A percentile compares a stretch with the other conserved stretches of the same genome.
These are phyloP conservation scores for Chelonus formosanus DNA, from an alignment of 2,888 invertebrate species.

Conservation along the genomic window DNA sequence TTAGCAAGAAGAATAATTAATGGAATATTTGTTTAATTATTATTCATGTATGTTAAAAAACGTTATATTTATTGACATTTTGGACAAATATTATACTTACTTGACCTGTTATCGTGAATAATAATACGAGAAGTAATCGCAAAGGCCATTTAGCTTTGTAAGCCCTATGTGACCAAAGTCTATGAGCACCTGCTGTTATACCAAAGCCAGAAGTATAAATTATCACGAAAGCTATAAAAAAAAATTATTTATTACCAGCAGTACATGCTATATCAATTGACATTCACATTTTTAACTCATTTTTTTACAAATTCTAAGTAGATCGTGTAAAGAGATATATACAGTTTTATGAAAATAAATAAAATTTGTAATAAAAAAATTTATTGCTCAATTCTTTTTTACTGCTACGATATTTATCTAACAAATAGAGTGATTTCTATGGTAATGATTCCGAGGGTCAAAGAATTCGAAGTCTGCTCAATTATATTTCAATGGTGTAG, in stretches of 20 bases:
- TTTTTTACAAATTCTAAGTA: no score
- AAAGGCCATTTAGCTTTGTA: conserved; percentile 79
- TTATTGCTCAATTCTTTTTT: no score
- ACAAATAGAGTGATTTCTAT: no score
- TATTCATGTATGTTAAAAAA: background rate
- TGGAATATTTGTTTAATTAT: conserved; percentile 3
- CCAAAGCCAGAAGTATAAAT: conserved; percentile 82
- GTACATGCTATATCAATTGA: background rate
- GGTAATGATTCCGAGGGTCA: no score
- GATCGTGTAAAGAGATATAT: no score
- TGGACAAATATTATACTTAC: conserved; percentile 63
- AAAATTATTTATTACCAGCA: conserved; percentile 9
- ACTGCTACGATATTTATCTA: no score
- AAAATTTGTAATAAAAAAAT: no score
- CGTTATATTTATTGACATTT: no score
- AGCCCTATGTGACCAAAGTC: conserved; percentile 83
- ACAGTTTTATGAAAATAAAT: no score
- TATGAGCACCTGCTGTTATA: conserved; percentile 83
- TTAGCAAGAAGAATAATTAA: background rate
- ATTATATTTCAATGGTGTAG: no score
- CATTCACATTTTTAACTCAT: background rate
- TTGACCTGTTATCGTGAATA: conserved; percentile 84
- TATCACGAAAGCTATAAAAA: conserved; percentile 68
- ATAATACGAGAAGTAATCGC: conserved; percentile 73
- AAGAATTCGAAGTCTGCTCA: no score